Evolutionary conservation across 2,113 vertebrate species (phyloP).

Genomic region (Peromyscus leucopus): DNA sequence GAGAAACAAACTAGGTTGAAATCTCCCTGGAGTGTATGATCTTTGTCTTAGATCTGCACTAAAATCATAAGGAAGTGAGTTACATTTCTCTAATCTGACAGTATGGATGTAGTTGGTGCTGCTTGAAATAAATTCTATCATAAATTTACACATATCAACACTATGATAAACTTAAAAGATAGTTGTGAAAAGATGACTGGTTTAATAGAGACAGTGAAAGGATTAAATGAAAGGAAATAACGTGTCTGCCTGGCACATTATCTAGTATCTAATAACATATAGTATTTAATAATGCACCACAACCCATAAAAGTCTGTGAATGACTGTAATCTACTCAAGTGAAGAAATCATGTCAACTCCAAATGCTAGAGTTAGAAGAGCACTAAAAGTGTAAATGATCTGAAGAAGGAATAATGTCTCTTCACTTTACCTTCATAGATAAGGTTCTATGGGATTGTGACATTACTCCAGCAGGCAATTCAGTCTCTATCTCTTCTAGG

Average conservation of each 20-base stretch:
- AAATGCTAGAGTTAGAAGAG: background rate
- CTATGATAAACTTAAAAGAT: background rate
- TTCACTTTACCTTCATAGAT: background rate
- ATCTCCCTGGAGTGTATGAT: background rate
- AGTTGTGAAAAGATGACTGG: background rate
- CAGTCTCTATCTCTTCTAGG: background rate
- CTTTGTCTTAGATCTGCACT: background rate
- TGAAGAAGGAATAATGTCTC: background rate
- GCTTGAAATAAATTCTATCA: constrained; percentile 23
- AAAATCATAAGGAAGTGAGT: background rate
- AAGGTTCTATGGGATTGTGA: background rate
- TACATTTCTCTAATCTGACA: background rate
- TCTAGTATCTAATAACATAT: background rate
- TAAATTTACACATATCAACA: background rate
- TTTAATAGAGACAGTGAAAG: background rate
- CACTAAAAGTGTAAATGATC: background rate
- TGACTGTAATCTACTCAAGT: background rate
- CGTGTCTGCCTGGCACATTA: background rate
- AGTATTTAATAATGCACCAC: background rate
- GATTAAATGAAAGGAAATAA: constrained; percentile 2
- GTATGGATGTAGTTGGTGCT: background rate
- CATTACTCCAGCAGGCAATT: background rate
- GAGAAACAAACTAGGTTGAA: background rate
- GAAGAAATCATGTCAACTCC: background rate
- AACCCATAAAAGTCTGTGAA: background rate